Conservation (phyloP, 1,140 invertebrate genomes). For the fruit fly (Drosophila melanogaster) region DNA sequence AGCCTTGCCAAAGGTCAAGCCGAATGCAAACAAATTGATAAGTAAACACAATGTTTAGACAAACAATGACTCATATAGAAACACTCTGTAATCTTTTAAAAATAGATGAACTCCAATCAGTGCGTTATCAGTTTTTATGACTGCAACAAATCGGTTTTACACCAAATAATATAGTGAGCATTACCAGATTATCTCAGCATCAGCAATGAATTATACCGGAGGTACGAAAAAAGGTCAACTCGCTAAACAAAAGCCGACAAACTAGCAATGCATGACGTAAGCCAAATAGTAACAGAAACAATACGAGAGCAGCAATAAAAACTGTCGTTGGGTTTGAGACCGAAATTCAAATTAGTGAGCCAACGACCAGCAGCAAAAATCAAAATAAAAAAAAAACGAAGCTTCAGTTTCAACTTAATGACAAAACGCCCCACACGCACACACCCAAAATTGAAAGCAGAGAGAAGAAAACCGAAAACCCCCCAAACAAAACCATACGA, state of each 20-base stretch:
- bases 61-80: conserved; percentile 32
- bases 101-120: conserved; percentile 9
- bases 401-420: conserved; percentile 61
- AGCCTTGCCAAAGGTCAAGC: conserved; percentile 40
- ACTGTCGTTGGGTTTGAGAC: conserved; percentile 44
- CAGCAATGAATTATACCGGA: conserved; percentile 35
- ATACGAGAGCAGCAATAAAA: conserved; percentile 50
- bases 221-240: conserved; percentile 35
- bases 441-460: conserved; percentile 27
- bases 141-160: conserved; percentile 24
- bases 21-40: conserved; percentile 13
- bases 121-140: conserved; percentile 31
- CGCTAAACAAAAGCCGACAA: conserved; percentile 26
- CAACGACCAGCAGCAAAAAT: conserved; percentile 18
- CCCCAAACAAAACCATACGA: conserved; percentile 42
- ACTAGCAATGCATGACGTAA: conserved; percentile 58
- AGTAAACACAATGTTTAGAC: conserved; percentile 30
- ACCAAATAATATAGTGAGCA: background rate
- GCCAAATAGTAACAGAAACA: conserved; percentile 41
- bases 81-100: conserved; percentile 8
- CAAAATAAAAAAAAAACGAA: conserved; percentile 25
- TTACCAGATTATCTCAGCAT: conserved; percentile 45
- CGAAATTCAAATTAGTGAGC: conserved; percentile 61
- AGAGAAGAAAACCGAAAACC: conserved; percentile 28
- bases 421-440: conserved; percentile 62